Evolutionary conservation across 2,888 invertebrate genomes (phyloP).

Genomic region (Thera obeliscata): DNA sequence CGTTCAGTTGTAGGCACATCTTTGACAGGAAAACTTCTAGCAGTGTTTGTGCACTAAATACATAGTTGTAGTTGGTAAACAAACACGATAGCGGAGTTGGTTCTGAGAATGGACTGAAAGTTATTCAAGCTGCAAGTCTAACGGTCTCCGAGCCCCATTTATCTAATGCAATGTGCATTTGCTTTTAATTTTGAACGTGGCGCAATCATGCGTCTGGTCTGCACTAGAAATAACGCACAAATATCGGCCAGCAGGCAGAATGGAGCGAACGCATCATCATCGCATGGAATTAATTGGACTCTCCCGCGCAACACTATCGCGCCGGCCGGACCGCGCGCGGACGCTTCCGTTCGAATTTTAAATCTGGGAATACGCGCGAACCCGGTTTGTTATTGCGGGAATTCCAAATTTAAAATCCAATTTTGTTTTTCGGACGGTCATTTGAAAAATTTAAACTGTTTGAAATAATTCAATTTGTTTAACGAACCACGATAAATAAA

Average conservation of each 20-base stretch:
- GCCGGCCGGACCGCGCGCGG: slow-evolving; percentile 73
- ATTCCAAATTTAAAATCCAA: slow-evolving; percentile 16
- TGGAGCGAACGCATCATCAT: slow-evolving; percentile 71
- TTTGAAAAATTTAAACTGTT: background rate
- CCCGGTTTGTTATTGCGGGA: slow-evolving; percentile 31
- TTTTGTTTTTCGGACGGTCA: background rate
- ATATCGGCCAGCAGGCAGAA: slow-evolving; percentile 80
- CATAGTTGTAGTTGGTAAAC: background rate
- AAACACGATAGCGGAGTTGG: background rate
- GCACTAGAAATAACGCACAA: slow-evolving; percentile 78
- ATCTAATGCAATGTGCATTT: slow-evolving; percentile 79
- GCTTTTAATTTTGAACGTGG: slow-evolving; percentile 81
- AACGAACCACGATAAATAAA: slow-evolving; percentile 18
- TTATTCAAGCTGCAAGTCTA: slow-evolving; percentile 11
- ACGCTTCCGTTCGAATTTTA: slow-evolving; percentile 67
- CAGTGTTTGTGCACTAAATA: background rate
- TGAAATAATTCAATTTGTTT: background rate
- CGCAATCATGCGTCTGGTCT: slow-evolving; percentile 65
- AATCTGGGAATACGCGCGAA: slow-evolving; percentile 69
- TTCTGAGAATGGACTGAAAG: background rate
- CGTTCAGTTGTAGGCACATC: background rate
- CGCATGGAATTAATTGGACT: slow-evolving; percentile 73
- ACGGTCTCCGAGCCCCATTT: slow-evolving; percentile 46
- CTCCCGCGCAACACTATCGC: slow-evolving; percentile 70
- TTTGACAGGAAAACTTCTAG: background rate